phyloP scores from a whole-genome alignment of 1,140 invertebrate genomes.

The Drosophila jambulina region DNA sequence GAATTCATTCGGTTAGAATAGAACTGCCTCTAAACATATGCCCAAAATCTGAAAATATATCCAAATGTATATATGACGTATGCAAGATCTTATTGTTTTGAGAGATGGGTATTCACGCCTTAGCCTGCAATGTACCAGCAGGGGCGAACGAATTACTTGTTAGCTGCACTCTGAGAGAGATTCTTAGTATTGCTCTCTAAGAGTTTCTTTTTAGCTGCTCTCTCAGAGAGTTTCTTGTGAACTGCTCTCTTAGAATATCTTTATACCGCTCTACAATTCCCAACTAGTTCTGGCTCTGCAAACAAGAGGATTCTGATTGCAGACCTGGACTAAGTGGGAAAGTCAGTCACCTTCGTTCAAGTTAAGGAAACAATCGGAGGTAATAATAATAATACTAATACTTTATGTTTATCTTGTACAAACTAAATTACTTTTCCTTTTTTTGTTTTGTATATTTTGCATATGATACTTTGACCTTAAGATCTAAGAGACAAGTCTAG shows the following conservation, averaged over 20 bases:
- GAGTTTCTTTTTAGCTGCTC: too few species aligned
- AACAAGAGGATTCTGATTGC: too few species aligned
- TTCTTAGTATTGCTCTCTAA: too few species aligned
- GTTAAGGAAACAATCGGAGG: too few species aligned
- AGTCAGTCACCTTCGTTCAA: too few species aligned
- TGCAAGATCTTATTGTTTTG: neutral
- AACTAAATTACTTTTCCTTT: slow-evolving; percentile 54
- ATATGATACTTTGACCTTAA: slow-evolving; percentile 46
- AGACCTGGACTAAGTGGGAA: too few species aligned
- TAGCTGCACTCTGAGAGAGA: neutral
- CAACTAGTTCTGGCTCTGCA: too few species aligned
- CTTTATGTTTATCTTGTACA: slow-evolving; percentile 30
- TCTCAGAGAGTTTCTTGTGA: too few species aligned
- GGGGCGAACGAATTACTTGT: neutral
- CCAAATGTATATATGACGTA: neutral
- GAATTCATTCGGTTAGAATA: neutral
- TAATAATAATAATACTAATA: neutral
- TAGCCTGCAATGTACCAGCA: neutral
- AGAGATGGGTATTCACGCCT: neutral
- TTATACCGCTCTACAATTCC: too few species aligned
- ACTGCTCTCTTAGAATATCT: too few species aligned
- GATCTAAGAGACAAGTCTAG: slow-evolving; percentile 56
- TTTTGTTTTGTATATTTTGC: slow-evolving; percentile 44
- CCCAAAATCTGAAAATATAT: neutral
- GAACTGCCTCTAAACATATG: neutral